Conservation (phyloP, 2,888 invertebrate genomes). For the Platerodrilus igneus region DNA sequence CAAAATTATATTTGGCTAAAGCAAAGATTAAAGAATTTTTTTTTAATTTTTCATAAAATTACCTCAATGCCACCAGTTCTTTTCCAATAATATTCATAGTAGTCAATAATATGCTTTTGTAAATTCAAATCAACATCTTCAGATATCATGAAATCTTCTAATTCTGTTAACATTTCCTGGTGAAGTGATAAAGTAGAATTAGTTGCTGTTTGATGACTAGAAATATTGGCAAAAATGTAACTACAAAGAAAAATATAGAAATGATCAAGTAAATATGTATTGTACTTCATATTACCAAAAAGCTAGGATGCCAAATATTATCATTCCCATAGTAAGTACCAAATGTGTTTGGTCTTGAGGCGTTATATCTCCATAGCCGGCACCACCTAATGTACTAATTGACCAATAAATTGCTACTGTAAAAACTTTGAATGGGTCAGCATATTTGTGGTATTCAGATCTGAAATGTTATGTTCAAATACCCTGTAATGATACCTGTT, state of each 20-base stretch:
- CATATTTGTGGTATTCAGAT: conserved; percentile 22
- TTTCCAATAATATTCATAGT: conserved; percentile 54
- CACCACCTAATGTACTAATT: conserved; percentile 18
- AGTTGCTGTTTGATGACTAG: conserved; percentile 24
- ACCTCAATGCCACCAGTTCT: conserved; percentile 48
- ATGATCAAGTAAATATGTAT: too few relatives aligned
- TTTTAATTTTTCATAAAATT: conserved; percentile 4
- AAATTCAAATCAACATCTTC: conserved; percentile 20
- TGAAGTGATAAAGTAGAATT: conserved; percentile 22
- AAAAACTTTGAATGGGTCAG: conserved; percentile 25
- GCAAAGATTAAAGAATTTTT: conserved; percentile 34
- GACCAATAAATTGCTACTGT: conserved; percentile 23
- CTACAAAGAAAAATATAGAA: too few relatives aligned
- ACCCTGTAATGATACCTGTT: too few relatives aligned
- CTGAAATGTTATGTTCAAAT: too few relatives aligned
- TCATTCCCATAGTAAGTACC: conserved; percentile 17
- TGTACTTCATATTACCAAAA: conserved; percentile 26
- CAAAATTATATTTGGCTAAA: conserved; percentile 38
- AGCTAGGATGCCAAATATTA: conserved; percentile 22
- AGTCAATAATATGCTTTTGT: conserved; percentile 46
- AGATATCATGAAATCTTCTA: conserved; percentile 23
- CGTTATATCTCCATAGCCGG: conserved; percentile 25
- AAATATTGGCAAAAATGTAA: conserved; percentile 27
- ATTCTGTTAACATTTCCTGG: conserved; percentile 21
- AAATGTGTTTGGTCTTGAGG: conserved; percentile 22